Evolutionary conservation across 2,797 vertebrate species (phyloP).

Genomic region (Sternarchorhynchus goeldii): DNA sequence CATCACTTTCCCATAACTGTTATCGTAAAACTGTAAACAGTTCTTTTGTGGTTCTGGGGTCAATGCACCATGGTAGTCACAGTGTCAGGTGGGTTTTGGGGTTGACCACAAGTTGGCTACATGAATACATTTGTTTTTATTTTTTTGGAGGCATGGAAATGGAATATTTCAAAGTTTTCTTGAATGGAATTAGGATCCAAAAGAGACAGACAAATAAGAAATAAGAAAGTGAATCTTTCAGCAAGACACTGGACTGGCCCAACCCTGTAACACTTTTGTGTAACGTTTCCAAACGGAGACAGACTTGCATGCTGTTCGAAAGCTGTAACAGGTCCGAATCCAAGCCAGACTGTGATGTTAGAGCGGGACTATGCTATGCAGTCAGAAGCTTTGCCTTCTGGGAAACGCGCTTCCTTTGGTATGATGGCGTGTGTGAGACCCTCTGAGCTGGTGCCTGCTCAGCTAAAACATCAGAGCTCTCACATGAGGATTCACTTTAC

Average conservation of each 20-base stretch:
- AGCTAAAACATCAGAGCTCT: slow-evolving; percentile 34
- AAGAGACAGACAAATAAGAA: not conserved
- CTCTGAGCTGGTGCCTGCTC: slow-evolving; percentile 12
- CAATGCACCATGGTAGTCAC: not conserved
- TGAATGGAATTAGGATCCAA: not conserved
- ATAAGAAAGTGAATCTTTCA: not conserved
- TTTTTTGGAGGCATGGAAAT: too few relatives aligned
- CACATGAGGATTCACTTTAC: slow-evolving; percentile 5
- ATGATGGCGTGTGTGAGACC: slow-evolving; percentile 18
- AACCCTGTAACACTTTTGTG: not conserved
- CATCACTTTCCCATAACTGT: not conserved
- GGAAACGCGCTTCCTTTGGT: slow-evolving; percentile 7
- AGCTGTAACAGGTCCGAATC: not conserved
- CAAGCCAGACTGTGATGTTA: not conserved
- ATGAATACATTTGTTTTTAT: too few relatives aligned
- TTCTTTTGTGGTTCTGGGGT: not conserved
- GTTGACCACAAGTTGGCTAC: not conserved
- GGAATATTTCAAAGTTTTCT: not conserved
- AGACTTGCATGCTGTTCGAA: not conserved
- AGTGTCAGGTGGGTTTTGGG: not conserved
- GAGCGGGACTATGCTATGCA: not conserved
- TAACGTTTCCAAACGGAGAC: not conserved
- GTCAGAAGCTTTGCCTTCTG: slow-evolving; percentile 14
- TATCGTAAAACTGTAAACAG: not conserved
- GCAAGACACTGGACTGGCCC: too few relatives aligned